phyloP scores from a whole-genome alignment of 2,888 invertebrate genomes.

The Neoascia interrupta region DNA sequence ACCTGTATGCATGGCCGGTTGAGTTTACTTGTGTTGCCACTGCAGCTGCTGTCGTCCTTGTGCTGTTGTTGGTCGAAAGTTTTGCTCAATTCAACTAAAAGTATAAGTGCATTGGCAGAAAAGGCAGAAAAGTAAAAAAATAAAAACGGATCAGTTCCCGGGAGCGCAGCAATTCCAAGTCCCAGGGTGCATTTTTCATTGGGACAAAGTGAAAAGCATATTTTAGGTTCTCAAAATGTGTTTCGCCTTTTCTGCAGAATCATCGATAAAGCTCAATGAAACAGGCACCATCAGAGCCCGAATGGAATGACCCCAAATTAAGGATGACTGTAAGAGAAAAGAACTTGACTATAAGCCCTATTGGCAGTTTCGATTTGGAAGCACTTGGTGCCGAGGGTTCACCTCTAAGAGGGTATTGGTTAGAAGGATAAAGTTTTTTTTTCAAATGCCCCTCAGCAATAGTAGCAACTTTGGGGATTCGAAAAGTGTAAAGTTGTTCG shows the following conservation, averaged over 20 bases:
- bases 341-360: neutral
- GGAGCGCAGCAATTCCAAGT: conserved; percentile 18
- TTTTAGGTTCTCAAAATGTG: conserved; percentile 22
- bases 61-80: neutral
- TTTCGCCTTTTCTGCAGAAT: conserved; percentile 2
- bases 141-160: conserved; percentile 1
- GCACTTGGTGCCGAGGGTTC: neutral
- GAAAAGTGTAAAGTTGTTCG: conserved; percentile 1
- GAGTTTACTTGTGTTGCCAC: conserved; percentile 24
- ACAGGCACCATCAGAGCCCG: neutral
- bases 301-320: conserved; percentile 15
- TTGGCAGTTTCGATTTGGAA: conserved; percentile 24
- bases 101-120: conserved; percentile 33
- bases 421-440: conserved; percentile 20
- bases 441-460: conserved; percentile 12
- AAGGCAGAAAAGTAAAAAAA: conserved; percentile 9
- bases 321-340: neutral
- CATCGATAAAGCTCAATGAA: neutral
- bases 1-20: conserved; percentile 36
- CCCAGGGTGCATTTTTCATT: conserved; percentile 29
- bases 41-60: conserved; percentile 15
- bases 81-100: conserved; percentile 27
- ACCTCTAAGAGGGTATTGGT: no score
- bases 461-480: conserved; percentile 28
- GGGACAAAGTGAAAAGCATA: conserved; percentile 6